A percentile compares a stretch with the other conserved stretches of the same genome.
Evolutionary conservation across 1,140 invertebrate genomes (phyloP).

Genomic region (Apis dorsata): DNA sequence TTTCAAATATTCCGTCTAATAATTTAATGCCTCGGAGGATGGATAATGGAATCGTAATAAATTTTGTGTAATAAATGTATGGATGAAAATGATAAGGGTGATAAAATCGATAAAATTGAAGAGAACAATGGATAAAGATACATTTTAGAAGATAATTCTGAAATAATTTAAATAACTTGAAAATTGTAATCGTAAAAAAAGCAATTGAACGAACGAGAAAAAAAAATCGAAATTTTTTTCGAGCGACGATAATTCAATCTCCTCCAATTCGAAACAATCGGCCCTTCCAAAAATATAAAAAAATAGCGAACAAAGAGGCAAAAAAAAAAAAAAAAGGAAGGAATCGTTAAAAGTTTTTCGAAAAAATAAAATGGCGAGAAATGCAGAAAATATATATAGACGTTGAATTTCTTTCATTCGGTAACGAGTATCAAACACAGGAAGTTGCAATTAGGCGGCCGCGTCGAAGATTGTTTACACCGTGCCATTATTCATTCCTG

Average conservation of each 20-base stretch:
- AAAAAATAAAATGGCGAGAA: background rate
- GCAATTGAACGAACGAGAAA: background rate
- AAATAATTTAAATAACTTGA: too few species aligned
- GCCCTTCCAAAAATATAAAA: background rate
- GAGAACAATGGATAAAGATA: too few species aligned
- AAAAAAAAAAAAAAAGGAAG: background rate
- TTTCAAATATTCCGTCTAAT: too few species aligned
- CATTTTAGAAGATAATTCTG: too few species aligned
- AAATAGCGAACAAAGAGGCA: background rate
- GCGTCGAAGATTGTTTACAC: slow-evolving; percentile 20
- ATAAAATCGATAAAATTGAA: too few species aligned
- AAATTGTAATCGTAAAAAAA: background rate
- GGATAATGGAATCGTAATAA: too few species aligned
- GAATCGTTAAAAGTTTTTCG: background rate
- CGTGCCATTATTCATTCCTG: background rate
- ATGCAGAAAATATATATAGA: too few species aligned
- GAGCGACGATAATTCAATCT: background rate
- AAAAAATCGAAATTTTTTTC: background rate
- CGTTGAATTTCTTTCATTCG: background rate
- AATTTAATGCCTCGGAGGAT: too few species aligned
- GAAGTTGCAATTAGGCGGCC: background rate
- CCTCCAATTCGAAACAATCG: background rate
- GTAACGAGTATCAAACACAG: slow-evolving; percentile 23
- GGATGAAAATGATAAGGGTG: too few species aligned
- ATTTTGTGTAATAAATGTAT: too few species aligned